Base-by-base conservation (phyloP, 2,888 invertebrate genomes). In the Cheiracanthium punctorium region DNA sequence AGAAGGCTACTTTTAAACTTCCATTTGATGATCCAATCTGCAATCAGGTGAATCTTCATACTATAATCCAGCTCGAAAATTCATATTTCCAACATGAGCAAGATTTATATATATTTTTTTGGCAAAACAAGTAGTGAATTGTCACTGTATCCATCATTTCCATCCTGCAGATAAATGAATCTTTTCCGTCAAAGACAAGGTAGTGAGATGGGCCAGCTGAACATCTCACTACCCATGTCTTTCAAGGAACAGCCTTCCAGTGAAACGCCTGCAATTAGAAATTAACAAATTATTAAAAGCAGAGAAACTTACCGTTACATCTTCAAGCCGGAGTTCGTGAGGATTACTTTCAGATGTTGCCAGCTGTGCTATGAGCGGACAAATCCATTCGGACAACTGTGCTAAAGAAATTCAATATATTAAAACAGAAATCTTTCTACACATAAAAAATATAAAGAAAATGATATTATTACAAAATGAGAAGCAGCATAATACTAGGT, bases 191-290 rank as follows among this genome's bases (percentile, higher is more conserved):
- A 97, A 97, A 97, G 97, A 97, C 97, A 97, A 96, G 96, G 96
- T 96, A 97, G 97, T 96, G 96, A 97, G 97, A 95, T 94, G 94
- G 93, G 93, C 92, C 91, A 92, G 92, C 91, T 93, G 92, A 92
- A 93, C 97, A 97, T 97, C 97, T 97, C 97, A 96, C 96, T 97
- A 97, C 97, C 96, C 96, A 96, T 96, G 97, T 97, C 97, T 97
- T 97, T 97, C 97, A 97, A 92, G 93, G 92, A 87, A 87, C 43
- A 70, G 37, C 41, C 41, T 37, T 69, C 20, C 24, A 33, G 10
- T 2, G n/a, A 67, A 0, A 14, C 10, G n/a, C 67, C 30, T 67
- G 32, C 32, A 67, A 67, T 5, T 29, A 67, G 7, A 67, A 67
- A 30, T 2, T 67, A 14, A 30, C 5, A 67, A 37, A 14, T 24